phyloP scores from a whole-genome alignment of 2,797 vertebrate genomes.

The Cercopithecus hamlyni region DNA sequence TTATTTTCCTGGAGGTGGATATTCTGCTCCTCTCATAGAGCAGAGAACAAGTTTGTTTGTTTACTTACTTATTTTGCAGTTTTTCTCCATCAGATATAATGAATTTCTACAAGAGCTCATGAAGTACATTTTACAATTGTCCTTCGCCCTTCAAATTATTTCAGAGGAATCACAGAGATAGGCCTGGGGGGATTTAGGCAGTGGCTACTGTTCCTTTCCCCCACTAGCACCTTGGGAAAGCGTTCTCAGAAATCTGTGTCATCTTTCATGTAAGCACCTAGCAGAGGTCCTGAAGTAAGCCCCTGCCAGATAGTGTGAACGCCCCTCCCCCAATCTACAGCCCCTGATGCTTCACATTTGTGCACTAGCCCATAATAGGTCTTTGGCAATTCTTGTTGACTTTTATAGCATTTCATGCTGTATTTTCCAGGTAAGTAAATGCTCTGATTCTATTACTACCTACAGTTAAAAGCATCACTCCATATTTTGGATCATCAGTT shows the following conservation, averaged over 20 bases:
- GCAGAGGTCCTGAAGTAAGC: background rate
- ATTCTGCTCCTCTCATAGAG: background rate
- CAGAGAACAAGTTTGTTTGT: background rate
- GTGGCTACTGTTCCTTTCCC: background rate
- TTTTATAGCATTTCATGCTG: background rate
- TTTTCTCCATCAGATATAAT: background rate
- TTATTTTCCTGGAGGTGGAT: background rate
- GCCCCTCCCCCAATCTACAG: rapidly evolving
- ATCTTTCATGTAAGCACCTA: background rate
- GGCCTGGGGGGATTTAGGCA: background rate
- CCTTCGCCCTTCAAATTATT: background rate
- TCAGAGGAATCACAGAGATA: background rate
- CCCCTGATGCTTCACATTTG: background rate
- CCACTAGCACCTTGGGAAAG: background rate
- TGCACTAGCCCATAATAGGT: rapidly evolving
- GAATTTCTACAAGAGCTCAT: background rate
- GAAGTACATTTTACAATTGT: background rate
- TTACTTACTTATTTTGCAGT: background rate
- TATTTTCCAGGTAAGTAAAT: background rate
- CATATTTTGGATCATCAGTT: background rate
- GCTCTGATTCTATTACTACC: background rate
- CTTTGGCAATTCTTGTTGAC: background rate
- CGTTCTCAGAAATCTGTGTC: background rate
- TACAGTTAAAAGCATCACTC: background rate
- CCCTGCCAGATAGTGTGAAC: rapidly evolving